Percentiles rank a stretch among this genome's conserved stretches.
Conservation (phyloP, 2,113 vertebrate genomes). For the Rhinopomastus cyanomelas region DNA sequence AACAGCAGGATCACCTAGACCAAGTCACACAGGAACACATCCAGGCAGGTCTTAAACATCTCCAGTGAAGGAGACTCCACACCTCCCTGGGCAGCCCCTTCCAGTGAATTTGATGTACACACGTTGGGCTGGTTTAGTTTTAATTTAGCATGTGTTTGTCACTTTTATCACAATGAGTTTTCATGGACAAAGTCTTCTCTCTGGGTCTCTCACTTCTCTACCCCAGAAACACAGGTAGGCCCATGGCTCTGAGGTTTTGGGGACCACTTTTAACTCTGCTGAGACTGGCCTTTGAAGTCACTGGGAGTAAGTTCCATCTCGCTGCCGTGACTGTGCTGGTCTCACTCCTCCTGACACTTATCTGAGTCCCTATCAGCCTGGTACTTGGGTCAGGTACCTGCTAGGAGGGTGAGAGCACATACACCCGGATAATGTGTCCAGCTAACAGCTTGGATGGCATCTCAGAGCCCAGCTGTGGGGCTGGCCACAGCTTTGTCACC, state of each 20-base stretch:
- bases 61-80: too few species aligned
- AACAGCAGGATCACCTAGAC: too few species aligned
- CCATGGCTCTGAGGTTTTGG: conserved; percentile 12
- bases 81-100: too few species aligned
- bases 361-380: background rate
- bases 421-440: background rate
- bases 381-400: background rate
- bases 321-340: background rate
- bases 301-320: background rate
- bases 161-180: conserved; percentile 55
- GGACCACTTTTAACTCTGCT: background rate
- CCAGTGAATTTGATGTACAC: conserved; percentile 42
- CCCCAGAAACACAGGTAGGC: background rate
- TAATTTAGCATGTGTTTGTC: conserved; percentile 55
- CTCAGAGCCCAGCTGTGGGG: background rate
- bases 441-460: background rate
- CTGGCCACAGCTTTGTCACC: background rate
- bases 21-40: too few species aligned
- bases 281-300: background rate
- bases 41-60: too few species aligned
- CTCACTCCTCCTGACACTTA: background rate
- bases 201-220: background rate
- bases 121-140: conserved; percentile 19
- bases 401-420: background rate
- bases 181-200: conserved; percentile 43